phyloP scores from a whole-genome alignment of 2,797 vertebrate species.

The Cottoperca gobio region DNA sequence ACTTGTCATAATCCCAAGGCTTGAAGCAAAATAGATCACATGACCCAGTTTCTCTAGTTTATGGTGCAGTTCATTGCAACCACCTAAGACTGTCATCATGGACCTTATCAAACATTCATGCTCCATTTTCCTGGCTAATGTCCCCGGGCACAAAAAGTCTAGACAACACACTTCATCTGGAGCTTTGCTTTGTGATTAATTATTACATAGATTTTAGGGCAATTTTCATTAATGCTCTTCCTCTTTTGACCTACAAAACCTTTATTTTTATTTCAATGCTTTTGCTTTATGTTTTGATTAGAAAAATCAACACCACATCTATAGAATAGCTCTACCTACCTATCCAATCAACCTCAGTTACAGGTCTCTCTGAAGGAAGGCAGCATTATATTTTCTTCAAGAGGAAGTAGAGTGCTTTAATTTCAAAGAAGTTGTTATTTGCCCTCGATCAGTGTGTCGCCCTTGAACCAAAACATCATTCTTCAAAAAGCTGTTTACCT shows the following conservation, averaged over 20 bases:
- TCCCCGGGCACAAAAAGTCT: slow-evolving; percentile 40
- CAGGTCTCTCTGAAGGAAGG: slow-evolving; percentile 46
- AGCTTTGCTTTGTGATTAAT: slow-evolving; percentile 43
- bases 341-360: slow-evolving; percentile 55
- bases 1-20: neutral
- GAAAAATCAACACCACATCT: neutral
- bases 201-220: slow-evolving; percentile 24
- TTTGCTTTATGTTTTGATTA: neutral
- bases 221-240: neutral
- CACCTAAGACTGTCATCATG: slow-evolving; percentile 3
- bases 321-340: neutral
- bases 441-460: slow-evolving; percentile 51
- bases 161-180: slow-evolving; percentile 49
- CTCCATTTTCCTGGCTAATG: slow-evolving; percentile 48
- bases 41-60: slow-evolving; percentile 26
- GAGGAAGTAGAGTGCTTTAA: slow-evolving; percentile 48
- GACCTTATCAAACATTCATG: slow-evolving; percentile 70
- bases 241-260: neutral
- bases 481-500: slow-evolving; percentile 64
- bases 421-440: slow-evolving; percentile 72
- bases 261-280: neutral
- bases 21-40: slow-evolving; percentile 3
- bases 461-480: slow-evolving; percentile 76
- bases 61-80: slow-evolving; percentile 14
- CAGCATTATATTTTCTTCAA: slow-evolving; percentile 41